These are phyloP conservation scores for Trissonchulus latispiculum DNA, from an alignment of 2,888 invertebrate genomes.

Conservation along the genomic window DNA sequence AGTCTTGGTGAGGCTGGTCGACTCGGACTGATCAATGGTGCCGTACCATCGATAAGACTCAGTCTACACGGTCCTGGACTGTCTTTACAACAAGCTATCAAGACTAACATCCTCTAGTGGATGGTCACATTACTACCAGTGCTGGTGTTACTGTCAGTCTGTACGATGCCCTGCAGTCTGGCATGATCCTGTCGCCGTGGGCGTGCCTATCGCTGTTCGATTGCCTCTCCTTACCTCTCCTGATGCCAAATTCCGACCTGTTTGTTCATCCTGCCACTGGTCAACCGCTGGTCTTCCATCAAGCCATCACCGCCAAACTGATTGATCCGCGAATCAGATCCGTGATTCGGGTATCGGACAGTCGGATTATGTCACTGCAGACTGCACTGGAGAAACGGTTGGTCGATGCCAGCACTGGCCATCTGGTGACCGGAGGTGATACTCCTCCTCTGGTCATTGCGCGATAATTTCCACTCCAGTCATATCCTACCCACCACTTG, in stretches of 20 bases:
- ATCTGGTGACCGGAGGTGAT: not conserved
- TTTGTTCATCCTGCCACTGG: conserved; percentile 58
- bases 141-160: not conserved
- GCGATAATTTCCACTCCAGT: not conserved
- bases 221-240: not conserved
- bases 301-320: conserved; percentile 63
- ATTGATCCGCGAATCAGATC: conserved; percentile 31
- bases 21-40: not conserved
- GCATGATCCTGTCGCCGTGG: not conserved
- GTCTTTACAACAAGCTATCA: not conserved
- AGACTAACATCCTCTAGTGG: not conserved
- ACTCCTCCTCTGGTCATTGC: not conserved
- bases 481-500: not conserved
- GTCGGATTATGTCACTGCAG: not conserved
- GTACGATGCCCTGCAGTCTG: not conserved
- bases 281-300: conserved; percentile 60
- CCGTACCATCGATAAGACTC: not conserved
- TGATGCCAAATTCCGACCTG: conserved; percentile 47
- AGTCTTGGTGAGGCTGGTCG: not conserved
- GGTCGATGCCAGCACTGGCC: not conserved
- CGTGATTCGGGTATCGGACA: not conserved
- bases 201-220: not conserved
- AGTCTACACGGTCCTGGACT: not conserved
- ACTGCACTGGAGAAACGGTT: not conserved
- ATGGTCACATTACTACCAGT: not conserved